phyloP scores from a whole-genome alignment of 1,140 invertebrate genomes.

The Gryon sp. region DNA sequence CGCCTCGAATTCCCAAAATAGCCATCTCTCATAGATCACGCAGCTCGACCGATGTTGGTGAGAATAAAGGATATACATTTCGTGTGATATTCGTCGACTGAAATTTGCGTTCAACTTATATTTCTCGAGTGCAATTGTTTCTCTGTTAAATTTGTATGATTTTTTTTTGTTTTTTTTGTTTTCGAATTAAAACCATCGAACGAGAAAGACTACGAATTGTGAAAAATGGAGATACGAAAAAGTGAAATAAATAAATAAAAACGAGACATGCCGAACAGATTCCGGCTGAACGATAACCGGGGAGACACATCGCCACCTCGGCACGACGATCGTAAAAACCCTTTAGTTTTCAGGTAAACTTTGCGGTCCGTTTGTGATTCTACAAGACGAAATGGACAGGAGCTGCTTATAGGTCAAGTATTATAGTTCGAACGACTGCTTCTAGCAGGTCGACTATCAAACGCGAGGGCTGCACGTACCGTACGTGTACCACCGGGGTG shows the following conservation, averaged over 20 bases:
- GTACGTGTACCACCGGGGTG: slow-evolving; percentile 74
- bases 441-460: slow-evolving; percentile 66
- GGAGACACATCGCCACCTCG: slow-evolving; percentile 79
- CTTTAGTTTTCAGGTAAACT: slow-evolving; percentile 77
- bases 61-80: too few relatives aligned
- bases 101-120: too few relatives aligned
- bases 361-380: slow-evolving; percentile 76
- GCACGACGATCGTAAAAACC: slow-evolving; percentile 80
- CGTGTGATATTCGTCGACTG: slow-evolving; percentile 21
- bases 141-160: slow-evolving; percentile 60
- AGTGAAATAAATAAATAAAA: slow-evolving; percentile 44
- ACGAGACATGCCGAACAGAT: slow-evolving; percentile 69
- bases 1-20: not conserved
- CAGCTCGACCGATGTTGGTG: too few relatives aligned
- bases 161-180: too few relatives aligned
- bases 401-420: slow-evolving; percentile 74
- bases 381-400: slow-evolving; percentile 64
- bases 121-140: too few relatives aligned
- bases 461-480: slow-evolving; percentile 67
- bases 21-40: not conserved
- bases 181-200: too few relatives aligned
- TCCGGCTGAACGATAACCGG: slow-evolving; percentile 76
- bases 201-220: not conserved
- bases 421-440: slow-evolving; percentile 67
- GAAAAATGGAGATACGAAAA: slow-evolving; percentile 30